Evolutionary conservation across 2,113 vertebrate genomes (phyloP).

Genomic region (Urocitellus parryii): DNA sequence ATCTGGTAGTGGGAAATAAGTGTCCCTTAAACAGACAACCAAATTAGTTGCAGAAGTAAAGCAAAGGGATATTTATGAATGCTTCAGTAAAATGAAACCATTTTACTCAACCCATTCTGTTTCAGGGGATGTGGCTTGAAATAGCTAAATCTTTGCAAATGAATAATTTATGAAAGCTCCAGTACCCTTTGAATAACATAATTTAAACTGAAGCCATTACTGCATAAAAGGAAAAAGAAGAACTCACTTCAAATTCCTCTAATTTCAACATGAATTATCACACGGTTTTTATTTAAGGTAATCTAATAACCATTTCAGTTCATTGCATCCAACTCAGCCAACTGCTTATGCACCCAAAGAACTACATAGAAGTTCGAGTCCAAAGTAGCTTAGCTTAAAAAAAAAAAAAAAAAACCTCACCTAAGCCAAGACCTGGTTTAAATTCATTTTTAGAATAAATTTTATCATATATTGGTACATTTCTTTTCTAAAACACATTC

Average conservation of each 20-base stretch:
- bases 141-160: slow-evolving; percentile 71
- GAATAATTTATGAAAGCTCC: slow-evolving; percentile 78
- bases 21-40: slow-evolving; percentile 4
- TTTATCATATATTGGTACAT: not conserved
- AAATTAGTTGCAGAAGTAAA: not conserved
- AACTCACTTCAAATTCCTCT: slow-evolving; percentile 60
- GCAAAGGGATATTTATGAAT: slow-evolving; percentile 64
- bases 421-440: slow-evolving; percentile 13
- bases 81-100: slow-evolving; percentile 53
- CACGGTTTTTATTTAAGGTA: not conserved
- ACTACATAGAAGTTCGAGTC: not conserved
- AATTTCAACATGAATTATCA: slow-evolving; percentile 57
- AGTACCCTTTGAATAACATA: slow-evolving; percentile 64
- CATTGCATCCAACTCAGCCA: not conserved
- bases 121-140: slow-evolving; percentile 64
- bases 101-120: slow-evolving; percentile 61
- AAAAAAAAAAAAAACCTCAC: not conserved
- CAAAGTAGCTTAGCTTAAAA: slow-evolving; percentile 24
- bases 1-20: not conserved
- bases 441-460: slow-evolving; percentile 65
- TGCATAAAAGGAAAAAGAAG: slow-evolving; percentile 57
- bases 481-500: slow-evolving; percentile 75
- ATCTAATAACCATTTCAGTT: slow-evolving; percentile 48
- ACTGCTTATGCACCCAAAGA: not conserved
- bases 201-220: slow-evolving; percentile 67